A percentile compares a stretch with the other conserved stretches of the same genome.
Conservation (phyloP, 53 echinoderm and acorn worm genomes). For the Paracentrotus lividus region DNA sequence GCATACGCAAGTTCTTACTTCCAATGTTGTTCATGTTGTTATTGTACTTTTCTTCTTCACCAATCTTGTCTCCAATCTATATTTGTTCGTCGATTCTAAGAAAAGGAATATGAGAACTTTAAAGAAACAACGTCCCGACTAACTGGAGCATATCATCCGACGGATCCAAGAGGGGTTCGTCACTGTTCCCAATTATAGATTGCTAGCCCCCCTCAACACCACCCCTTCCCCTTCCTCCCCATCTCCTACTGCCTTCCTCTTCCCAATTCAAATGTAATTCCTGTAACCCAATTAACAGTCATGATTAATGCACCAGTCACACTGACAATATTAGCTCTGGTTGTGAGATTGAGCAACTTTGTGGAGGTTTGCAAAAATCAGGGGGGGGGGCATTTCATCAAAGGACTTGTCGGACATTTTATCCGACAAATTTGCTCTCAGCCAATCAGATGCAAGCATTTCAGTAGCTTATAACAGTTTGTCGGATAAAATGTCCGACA, state of each 20-base stretch:
- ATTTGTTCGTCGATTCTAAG: background rate
- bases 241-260: slow-evolving; percentile 14
- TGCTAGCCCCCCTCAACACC: slow-evolving; percentile 9
- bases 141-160: background rate
- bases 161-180: background rate
- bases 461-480: too few relatives aligned
- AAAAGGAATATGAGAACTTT: background rate
- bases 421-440: too few relatives aligned
- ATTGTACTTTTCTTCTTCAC: background rate
- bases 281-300: slow-evolving; percentile 6
- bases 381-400: too few relatives aligned
- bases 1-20: too few relatives aligned
- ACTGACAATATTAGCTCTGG: too few relatives aligned
- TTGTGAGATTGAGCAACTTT: too few relatives aligned
- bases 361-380: too few relatives aligned
- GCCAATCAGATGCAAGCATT: too few relatives aligned
- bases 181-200: background rate
- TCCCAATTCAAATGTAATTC: slow-evolving; percentile 34
- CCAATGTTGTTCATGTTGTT: too few relatives aligned
- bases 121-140: background rate
- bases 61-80: background rate
- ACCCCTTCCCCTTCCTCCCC: slow-evolving; percentile 38
- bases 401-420: too few relatives aligned
- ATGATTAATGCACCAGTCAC: too few relatives aligned
- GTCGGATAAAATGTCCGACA: too few relatives aligned